Conservation (phyloP, 2,113 vertebrate genomes). For the Semicossyphus pulcher region DNA sequence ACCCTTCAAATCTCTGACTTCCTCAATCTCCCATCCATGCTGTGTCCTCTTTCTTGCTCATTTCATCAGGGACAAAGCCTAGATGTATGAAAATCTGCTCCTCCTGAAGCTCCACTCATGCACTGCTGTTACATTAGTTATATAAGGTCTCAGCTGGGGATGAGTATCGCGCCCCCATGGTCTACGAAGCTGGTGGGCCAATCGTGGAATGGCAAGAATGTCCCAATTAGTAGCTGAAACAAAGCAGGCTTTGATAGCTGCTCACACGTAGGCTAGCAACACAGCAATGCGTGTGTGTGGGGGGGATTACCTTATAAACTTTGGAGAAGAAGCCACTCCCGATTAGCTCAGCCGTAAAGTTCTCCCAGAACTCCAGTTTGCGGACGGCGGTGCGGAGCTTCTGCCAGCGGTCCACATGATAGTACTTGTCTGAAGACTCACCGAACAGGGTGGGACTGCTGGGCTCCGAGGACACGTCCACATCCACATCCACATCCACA, state of each 20-base stretch:
- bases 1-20: conserved; percentile 4
- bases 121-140: conserved; percentile 43
- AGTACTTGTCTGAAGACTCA: conserved; percentile 86
- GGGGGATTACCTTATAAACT: conserved; percentile 87
- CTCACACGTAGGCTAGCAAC: conserved; percentile 25
- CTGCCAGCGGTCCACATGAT: conserved; percentile 88
- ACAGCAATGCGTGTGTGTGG: not conserved
- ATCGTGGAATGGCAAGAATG: conserved; percentile 68
- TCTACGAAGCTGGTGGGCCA: conserved; percentile 53
- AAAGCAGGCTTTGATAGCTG: conserved; percentile 56
- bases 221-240: conserved; percentile 68
- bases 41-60: conserved; percentile 33
- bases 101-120: not conserved
- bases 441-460: conserved; percentile 81
- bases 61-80: conserved; percentile 43
- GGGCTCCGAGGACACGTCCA: conserved; percentile 81
- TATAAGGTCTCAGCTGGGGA: conserved; percentile 51
- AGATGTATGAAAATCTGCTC: conserved; percentile 17
- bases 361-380: conserved; percentile 93
- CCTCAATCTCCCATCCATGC: not conserved
- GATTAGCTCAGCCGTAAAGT: conserved; percentile 86
- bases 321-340: conserved; percentile 91
- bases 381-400: conserved; percentile 88
- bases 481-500: conserved; percentile 86
- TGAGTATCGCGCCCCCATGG: conserved; percentile 22